Conservation (phyloP, 2,888 invertebrate genomes). For the Carabus problematicus region DNA sequence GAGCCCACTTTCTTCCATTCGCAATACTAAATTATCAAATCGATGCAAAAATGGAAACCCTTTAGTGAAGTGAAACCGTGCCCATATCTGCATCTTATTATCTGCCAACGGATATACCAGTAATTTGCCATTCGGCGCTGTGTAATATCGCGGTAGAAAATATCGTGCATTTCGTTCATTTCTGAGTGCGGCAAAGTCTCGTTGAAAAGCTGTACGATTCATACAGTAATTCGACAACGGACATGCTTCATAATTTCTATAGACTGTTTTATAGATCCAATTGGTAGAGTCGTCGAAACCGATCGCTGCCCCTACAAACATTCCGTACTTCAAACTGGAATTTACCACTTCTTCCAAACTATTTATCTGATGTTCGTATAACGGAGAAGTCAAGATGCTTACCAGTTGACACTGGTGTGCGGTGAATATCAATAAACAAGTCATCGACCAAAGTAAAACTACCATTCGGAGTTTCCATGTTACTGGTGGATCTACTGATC, state of each 20-base stretch:
- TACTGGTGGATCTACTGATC: slow-evolving; percentile 30
- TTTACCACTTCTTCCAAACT: slow-evolving; percentile 32
- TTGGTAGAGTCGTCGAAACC: slow-evolving; percentile 22
- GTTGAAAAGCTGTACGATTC: slow-evolving; percentile 29
- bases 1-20: slow-evolving; percentile 23
- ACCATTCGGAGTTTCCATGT: slow-evolving; percentile 16
- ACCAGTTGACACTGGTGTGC: slow-evolving; percentile 33
- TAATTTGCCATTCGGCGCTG: slow-evolving; percentile 12
- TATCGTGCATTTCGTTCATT: slow-evolving; percentile 18
- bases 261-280: slow-evolving; percentile 12
- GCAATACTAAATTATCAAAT: slow-evolving; percentile 22
- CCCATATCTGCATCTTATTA: slow-evolving; percentile 11
- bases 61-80: slow-evolving; percentile 19
- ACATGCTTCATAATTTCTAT: slow-evolving; percentile 10
- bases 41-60: slow-evolving; percentile 26
- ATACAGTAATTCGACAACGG: slow-evolving; percentile 24
- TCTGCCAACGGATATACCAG: slow-evolving; percentile 16
- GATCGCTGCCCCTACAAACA: slow-evolving; percentile 15
- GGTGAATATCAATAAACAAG: slow-evolving; percentile 23
- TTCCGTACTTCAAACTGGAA: slow-evolving; percentile 22
- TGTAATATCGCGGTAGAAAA: slow-evolving; percentile 31
- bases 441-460: slow-evolving; percentile 32
- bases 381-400: slow-evolving; percentile 31
- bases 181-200: slow-evolving; percentile 18
- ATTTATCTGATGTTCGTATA: slow-evolving; percentile 26